A percentile compares a stretch with the other conserved stretches of the same genome.
Conservation (phyloP, 2,113 vertebrate species). For the Megaleporinus macrocephalus region DNA sequence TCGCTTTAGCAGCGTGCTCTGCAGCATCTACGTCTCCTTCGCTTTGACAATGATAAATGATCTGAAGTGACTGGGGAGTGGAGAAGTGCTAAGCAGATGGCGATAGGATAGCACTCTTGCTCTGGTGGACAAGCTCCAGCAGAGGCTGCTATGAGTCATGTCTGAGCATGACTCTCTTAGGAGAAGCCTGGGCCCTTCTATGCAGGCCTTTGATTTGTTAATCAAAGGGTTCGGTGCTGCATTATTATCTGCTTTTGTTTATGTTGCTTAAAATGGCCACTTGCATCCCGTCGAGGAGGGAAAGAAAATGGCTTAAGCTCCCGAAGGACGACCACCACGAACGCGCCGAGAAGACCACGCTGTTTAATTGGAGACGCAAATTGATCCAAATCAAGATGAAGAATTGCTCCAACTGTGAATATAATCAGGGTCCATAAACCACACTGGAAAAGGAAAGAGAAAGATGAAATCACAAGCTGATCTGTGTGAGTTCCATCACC, state of each 20-base stretch:
- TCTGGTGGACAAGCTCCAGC: constrained; percentile 48
- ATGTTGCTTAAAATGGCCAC: constrained; percentile 50
- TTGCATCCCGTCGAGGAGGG: neutral
- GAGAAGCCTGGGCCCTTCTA: constrained; percentile 28
- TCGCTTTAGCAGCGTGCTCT: neutral
- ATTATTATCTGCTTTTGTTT: constrained; percentile 47
- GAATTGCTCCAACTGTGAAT: neutral
- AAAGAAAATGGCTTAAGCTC: constrained; percentile 29
- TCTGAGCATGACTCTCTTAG: constrained; percentile 29
- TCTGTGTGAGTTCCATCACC: too few species aligned
- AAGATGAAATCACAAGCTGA: too few species aligned
- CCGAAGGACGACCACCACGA: neutral
- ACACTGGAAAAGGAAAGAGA: too few species aligned
- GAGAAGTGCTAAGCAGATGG: constrained; percentile 54
- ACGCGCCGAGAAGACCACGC: constrained; percentile 19
- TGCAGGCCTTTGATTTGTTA: constrained; percentile 47
- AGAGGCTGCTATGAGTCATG: constrained; percentile 47
- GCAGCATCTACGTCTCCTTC: constrained; percentile 11
- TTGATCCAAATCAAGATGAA: constrained; percentile 8
- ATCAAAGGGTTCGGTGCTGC: constrained; percentile 37
- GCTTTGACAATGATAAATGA: constrained; percentile 32
- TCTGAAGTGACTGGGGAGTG: constrained; percentile 21
- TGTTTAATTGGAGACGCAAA: neutral
- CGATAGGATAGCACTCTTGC: constrained; percentile 19
- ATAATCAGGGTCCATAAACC: neutral